Conservation (phyloP, 2,888 invertebrate genomes). For the Orthosia gothica region DNA sequence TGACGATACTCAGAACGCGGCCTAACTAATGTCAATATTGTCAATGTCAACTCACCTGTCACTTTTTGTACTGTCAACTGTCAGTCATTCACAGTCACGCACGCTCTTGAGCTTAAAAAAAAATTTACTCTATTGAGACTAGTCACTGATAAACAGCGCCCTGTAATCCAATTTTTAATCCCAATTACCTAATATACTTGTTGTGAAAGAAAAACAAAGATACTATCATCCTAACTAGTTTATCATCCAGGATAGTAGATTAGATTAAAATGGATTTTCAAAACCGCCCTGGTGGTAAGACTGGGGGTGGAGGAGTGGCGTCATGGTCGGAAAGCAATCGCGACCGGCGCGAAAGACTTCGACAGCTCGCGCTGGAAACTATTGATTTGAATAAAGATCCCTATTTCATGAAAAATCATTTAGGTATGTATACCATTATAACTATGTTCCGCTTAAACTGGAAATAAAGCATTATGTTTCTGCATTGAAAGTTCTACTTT, state of each 20-base stretch:
- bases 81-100: not conserved
- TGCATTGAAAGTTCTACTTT: not conserved
- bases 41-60: too few relatives aligned
- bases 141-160: not conserved
- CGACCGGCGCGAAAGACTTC: slow-evolving; percentile 98
- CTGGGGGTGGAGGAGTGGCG: slow-evolving; percentile 99
- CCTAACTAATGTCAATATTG: too few relatives aligned
- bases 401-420: slow-evolving; percentile 99
- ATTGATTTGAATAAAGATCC: slow-evolving; percentile 99
- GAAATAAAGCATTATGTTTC: not conserved
- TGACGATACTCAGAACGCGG: too few relatives aligned
- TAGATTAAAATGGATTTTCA: slow-evolving; percentile 97
- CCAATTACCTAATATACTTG: not conserved
- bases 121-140: too few relatives aligned
- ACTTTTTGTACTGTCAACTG: not conserved
- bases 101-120: too few relatives aligned
- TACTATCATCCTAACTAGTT: not conserved
- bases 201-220: not conserved
- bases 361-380: slow-evolving; percentile 99
- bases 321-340: slow-evolving; percentile 99
- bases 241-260: not conserved
- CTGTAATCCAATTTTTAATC: not conserved
- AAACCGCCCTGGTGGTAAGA: slow-evolving; percentile 99
- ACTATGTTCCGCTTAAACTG: not conserved
- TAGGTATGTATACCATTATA: slow-evolving; percentile 91